Base-by-base conservation (phyloP, 1,140 invertebrate species). In the Armadillidium nasatum region DNA sequence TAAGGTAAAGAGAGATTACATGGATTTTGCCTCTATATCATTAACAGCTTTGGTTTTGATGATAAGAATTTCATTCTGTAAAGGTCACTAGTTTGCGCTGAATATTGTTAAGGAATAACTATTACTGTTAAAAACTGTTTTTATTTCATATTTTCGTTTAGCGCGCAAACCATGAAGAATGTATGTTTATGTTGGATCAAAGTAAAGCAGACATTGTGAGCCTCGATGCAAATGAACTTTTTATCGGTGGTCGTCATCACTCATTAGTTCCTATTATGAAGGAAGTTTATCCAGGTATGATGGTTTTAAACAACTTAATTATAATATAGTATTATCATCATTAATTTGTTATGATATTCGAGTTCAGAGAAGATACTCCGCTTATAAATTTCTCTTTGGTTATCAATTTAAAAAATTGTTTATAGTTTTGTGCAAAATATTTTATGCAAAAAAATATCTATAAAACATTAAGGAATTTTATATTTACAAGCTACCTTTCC, bases 211-310 rank as follows among this genome's bases (percentile, higher is more conserved):
- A 97, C 69, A 85, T 98, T 45, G 93, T 95, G 11, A 90, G 90
- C 0, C 83, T 98, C 7, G 96, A 98, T 86, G 90, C 96, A 50
- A 96, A 96, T 22, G 93, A 97, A 87, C 91, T 96, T 13, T 98
- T 96, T 85, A 89, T 94, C 50, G 95, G 91, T 70, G 96, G 96
- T 0, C 86, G 94, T 70, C 96, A 94, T 83, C 93, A 97, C 84
- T 96, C 94, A 84, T 88, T 98, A 71, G 90, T 96, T 3, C 96
- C 96, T 7, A 93, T 96, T 76, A 88, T 94, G 85, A 91, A 93
- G 83, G 93, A 94, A 83, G 84, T 90, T 71, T 86, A 89, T 81
- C 71, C 79, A 68, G 83, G 87, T 81, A 44, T 45, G 80, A n/a
- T n/a, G n/a, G n/a, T n/a, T n/a, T n/a, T n/a, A n/a, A n/a, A n/a